Conservation (phyloP, 2,888 invertebrate species). For the Embidobia sp. region DNA sequence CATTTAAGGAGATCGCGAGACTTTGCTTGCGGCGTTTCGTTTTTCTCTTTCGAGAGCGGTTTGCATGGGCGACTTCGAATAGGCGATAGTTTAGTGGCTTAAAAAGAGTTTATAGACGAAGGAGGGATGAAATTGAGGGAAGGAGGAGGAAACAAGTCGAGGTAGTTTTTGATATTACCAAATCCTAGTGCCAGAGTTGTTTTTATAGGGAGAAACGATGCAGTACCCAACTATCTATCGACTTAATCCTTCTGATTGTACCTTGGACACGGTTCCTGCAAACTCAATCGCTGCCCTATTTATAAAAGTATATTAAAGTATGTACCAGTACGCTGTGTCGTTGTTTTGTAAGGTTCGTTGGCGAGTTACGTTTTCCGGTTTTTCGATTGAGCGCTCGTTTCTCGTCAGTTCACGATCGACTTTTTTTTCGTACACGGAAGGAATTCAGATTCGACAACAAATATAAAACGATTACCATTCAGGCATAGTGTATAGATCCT, state of each 20-base stretch:
- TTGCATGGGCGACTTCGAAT: slow-evolving; percentile 36
- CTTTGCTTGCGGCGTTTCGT: slow-evolving; percentile 36
- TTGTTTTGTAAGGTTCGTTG: slow-evolving; percentile 33
- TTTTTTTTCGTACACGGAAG: slow-evolving; percentile 67
- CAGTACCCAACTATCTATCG: slow-evolving; percentile 57
- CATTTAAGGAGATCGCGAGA: slow-evolving; percentile 34
- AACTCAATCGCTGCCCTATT: slow-evolving; percentile 72
- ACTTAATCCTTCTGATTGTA: slow-evolving; percentile 72
- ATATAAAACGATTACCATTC: slow-evolving; percentile 68
- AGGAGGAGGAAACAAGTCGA: slow-evolving; percentile 34
- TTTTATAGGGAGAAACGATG: slow-evolving; percentile 55
- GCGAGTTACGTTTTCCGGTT: slow-evolving; percentile 46
- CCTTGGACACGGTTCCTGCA: slow-evolving; percentile 74
- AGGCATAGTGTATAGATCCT: slow-evolving; percentile 77
- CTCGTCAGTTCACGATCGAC: slow-evolving; percentile 57
- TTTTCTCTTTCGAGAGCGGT: slow-evolving; percentile 3
- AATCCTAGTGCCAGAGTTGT: slow-evolving; percentile 62
- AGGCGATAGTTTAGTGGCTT: slow-evolving; percentile 59
- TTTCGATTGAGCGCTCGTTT: slow-evolving; percentile 69
- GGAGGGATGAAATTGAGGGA: too few species aligned
- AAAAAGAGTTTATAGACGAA: slow-evolving; percentile 55
- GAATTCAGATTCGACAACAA: slow-evolving; percentile 62
- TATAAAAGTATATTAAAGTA: slow-evolving; percentile 54
- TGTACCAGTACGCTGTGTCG: slow-evolving; percentile 50
- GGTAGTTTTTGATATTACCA: slow-evolving; percentile 65